Percentiles rank a stretch among this genome's conserved stretches.
Evolutionary conservation across 64 coral and sea anemone genomes (phyloP).

Genomic region (Anthopleura sola): DNA sequence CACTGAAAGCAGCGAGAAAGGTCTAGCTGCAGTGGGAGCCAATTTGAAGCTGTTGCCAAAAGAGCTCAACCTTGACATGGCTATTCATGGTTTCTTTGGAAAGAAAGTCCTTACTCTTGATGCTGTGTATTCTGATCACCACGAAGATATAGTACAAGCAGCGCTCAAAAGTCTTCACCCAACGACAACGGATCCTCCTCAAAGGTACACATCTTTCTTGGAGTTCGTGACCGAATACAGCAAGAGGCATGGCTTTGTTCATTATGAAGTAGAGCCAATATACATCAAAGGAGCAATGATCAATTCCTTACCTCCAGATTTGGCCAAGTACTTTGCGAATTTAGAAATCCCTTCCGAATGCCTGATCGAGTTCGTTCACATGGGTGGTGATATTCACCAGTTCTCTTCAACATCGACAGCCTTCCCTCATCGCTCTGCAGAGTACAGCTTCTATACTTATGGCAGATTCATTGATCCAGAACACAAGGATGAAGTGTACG

Average conservation of each 20-base stretch:
- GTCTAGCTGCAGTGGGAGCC: constrained; percentile 33
- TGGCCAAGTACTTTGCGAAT: constrained; percentile 71
- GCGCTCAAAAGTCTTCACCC: constrained; percentile 66
- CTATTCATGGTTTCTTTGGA: constrained; percentile 73
- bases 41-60: constrained; percentile 54
- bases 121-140: constrained; percentile 75
- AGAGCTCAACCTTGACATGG: constrained; percentile 82
- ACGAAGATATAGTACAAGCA: constrained; percentile 63
- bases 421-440: constrained; percentile 70
- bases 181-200: constrained; percentile 19
- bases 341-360: constrained; percentile 74
- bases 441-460: constrained; percentile 92
- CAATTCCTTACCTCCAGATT: constrained; percentile 19
- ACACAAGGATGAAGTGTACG: constrained; percentile 50
- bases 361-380: constrained; percentile 88
- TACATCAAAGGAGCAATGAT: constrained; percentile 87
- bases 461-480: constrained; percentile 58
- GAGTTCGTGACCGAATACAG: constrained; percentile 78
- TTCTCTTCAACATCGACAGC: constrained; percentile 61
- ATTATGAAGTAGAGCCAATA: constrained; percentile 79
- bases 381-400: constrained; percentile 77
- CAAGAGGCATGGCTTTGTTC: constrained; percentile 86
- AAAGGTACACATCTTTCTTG: constrained; percentile 52
- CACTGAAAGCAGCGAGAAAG: constrained; percentile 57
- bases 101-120: constrained; percentile 66